These are phyloP conservation scores for Hypanus sabinus DNA, from an alignment of 2,113 vertebrate species.

Conservation along the genomic window DNA sequence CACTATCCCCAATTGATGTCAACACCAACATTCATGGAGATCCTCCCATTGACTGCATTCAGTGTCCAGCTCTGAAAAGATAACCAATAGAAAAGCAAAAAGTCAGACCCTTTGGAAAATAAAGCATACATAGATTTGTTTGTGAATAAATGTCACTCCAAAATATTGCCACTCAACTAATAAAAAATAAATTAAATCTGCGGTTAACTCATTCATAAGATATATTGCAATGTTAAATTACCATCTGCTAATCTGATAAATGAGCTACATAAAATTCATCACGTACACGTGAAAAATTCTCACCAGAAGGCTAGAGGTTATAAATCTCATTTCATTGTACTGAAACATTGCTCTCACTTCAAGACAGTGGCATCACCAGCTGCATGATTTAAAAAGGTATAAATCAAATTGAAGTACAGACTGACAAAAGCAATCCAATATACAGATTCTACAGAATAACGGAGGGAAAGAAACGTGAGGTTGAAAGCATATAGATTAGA, in stretches of 20 bases:
- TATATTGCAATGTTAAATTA: background rate
- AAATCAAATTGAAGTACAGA: constrained; percentile 5
- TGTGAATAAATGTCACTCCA: background rate
- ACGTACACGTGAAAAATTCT: background rate
- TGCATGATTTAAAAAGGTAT: constrained; percentile 11
- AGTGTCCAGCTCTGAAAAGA: background rate
- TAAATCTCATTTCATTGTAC: constrained; percentile 6
- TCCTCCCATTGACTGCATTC: background rate
- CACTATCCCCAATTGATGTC: background rate
- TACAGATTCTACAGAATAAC: background rate
- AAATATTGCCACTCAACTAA: background rate
- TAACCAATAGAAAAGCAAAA: background rate
- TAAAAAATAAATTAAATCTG: background rate
- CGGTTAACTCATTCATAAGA: constrained; percentile 9
- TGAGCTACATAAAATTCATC: constrained; percentile 19
- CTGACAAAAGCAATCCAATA: constrained; percentile 5
- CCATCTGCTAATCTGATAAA: constrained; percentile 1
- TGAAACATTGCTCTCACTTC: background rate
- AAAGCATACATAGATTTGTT: background rate
- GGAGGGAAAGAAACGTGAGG: background rate
- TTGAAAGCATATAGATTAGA: constrained; percentile 1
- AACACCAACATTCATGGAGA: background rate
- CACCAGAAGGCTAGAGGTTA: constrained; percentile 6
- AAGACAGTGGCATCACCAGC: background rate
- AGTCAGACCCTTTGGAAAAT: background rate